phyloP scores from a whole-genome alignment of 2,888 invertebrate species.

The Nomada lathburiana region DNA sequence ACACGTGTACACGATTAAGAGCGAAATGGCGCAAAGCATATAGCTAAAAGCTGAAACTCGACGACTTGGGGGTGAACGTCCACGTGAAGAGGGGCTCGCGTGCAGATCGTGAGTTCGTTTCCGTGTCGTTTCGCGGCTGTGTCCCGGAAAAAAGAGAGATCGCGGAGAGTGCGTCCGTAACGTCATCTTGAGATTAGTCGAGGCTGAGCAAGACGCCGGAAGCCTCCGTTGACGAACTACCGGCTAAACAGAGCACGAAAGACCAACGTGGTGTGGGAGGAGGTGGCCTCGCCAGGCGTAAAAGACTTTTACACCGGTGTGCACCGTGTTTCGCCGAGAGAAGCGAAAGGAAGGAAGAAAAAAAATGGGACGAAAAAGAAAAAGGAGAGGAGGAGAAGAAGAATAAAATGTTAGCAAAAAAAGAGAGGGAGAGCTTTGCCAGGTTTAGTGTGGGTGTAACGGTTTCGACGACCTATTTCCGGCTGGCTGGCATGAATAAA shows the following conservation, averaged over 20 bases:
- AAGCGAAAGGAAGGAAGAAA: background rate
- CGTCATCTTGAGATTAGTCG: slow-evolving; percentile 58
- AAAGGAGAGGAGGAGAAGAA: background rate
- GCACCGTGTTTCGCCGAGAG: slow-evolving; percentile 26
- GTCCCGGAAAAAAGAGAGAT: slow-evolving; percentile 20
- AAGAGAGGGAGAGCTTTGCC: slow-evolving; percentile 37
- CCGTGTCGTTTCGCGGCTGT: slow-evolving; percentile 41
- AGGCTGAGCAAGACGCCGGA: slow-evolving; percentile 37
- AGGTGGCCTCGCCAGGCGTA: slow-evolving; percentile 44
- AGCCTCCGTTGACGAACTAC: slow-evolving; percentile 42
- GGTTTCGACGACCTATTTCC: slow-evolving; percentile 72
- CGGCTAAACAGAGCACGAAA: slow-evolving; percentile 57
- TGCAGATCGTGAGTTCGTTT: slow-evolving; percentile 8
- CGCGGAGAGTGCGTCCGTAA: slow-evolving; percentile 36
- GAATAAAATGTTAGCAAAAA: slow-evolving; percentile 20
- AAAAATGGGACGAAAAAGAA: background rate
- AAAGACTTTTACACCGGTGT: slow-evolving; percentile 48
- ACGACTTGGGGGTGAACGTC: slow-evolving; percentile 32
- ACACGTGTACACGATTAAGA: too few relatives aligned
- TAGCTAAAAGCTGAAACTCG: background rate
- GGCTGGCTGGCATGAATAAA: slow-evolving; percentile 67
- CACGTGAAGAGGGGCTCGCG: slow-evolving; percentile 10
- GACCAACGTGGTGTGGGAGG: slow-evolving; percentile 10
- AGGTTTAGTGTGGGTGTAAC: slow-evolving; percentile 56
- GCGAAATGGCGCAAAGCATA: slow-evolving; percentile 35